Base-by-base conservation (phyloP, 2,797 vertebrate genomes). In the Borostomias antarcticus region DNA sequence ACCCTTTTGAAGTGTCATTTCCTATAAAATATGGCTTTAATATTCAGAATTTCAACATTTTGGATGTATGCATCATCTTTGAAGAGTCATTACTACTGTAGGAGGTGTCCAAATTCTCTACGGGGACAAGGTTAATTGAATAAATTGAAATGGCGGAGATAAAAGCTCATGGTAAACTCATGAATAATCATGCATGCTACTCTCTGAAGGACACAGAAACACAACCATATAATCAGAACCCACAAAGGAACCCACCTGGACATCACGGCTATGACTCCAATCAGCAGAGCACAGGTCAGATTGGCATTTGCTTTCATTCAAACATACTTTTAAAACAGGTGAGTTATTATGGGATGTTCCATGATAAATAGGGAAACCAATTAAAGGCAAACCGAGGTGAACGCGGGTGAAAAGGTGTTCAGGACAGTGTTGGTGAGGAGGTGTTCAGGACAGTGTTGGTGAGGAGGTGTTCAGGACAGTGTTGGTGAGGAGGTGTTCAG, bases 111-210 rank as follows among this genome's bases (percentile, higher is more conserved):
- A 47, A 51, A 76, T 72, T 58, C 73, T 88, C 87, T 74, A 65
- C 69, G 68, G 85, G 81, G 86, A 86, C 67, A 11, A 66, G 81
- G 80, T 81, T 89, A 82, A 91, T 86, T 86, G 73, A 88, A 88
- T 87, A 82, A 89, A 89, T 87, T 85, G 72, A 76, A 90, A 86
- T 84, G 75, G 78, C 83, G 84, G 80, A 87, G 85, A 86, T 75
- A 66, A 73, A 69, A 83, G 65, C 66, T 77, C 78, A 81, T 82
- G 86, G 81, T 78, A 80, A 74, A 84, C 84, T 86, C 79, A 91
- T 89, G 87, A 90, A 92, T 91, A 90, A 89, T 87, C 82, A 91
- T 87, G 82, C 85, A 84, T 79, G 75, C 70, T 64, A 83, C 76
- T 75, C 84, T 85, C 74, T 21, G 71, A 84, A 87, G 85, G 74